Percentiles rank a stretch among this genome's conserved stretches.
phyloP scores from a whole-genome alignment of 1,140 invertebrate species.

The Laodelphax striatellus region DNA sequence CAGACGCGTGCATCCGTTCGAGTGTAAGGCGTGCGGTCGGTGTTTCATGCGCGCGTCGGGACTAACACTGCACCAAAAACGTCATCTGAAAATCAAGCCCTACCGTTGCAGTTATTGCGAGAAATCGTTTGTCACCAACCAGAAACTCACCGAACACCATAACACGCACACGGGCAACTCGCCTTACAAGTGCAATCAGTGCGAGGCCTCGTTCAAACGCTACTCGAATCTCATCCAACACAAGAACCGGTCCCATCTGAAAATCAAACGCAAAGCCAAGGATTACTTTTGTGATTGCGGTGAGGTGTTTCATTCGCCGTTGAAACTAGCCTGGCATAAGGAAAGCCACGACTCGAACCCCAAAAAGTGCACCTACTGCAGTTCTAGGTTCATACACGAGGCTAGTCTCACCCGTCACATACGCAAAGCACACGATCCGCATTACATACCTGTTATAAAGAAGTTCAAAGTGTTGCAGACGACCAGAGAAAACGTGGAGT shows the following conservation, averaged over 20 bases:
- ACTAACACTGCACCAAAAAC: conserved; percentile 61
- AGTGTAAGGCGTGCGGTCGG: conserved; percentile 66
- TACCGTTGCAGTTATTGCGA: conserved; percentile 66
- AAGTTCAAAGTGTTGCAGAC: conserved; percentile 26
- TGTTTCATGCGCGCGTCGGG: conserved; percentile 37
- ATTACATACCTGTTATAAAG: conserved; percentile 50
- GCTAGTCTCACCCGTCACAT: conserved; percentile 73
- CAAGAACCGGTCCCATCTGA: conserved; percentile 54
- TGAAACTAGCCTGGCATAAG: conserved; percentile 71
- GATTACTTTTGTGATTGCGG: conserved; percentile 73
- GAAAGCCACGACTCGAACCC: conserved; percentile 72
- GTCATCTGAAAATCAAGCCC: conserved; percentile 63
- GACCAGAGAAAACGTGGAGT: conserved; percentile 54
- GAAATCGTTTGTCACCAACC: conserved; percentile 66
- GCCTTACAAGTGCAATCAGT: conserved; percentile 68
- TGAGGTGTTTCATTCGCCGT: conserved; percentile 64
- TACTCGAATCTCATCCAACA: conserved; percentile 79
- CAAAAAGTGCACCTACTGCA: conserved; percentile 70
- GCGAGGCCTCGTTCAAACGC: conserved; percentile 68
- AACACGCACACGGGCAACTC: conserved; percentile 70
- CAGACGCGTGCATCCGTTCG: conserved; percentile 57
- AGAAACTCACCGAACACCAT: conserved; percentile 65
- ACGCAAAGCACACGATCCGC: conserved; percentile 61
- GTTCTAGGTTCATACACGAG: conserved; percentile 70
- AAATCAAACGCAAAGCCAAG: conserved; percentile 51